phyloP scores from a whole-genome alignment of 1,140 invertebrate species.

The Tetramorium parvispinum region DNA sequence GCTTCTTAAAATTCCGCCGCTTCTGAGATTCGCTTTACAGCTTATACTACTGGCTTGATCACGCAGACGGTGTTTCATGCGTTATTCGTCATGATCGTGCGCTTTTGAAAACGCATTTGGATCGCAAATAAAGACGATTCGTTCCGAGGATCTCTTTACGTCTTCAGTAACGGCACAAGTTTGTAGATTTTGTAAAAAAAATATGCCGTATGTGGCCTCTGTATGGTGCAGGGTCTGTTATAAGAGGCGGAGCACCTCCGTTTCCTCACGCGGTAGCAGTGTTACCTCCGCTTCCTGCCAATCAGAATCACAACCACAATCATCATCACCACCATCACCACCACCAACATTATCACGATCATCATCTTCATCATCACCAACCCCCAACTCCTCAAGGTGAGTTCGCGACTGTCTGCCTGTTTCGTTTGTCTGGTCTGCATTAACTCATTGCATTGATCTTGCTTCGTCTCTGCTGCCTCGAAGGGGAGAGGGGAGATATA shows the following conservation, averaged over 20 bases:
- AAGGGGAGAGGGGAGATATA: not conserved
- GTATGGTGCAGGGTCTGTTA: constrained; percentile 83
- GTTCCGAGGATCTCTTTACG: not conserved
- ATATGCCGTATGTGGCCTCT: constrained; percentile 79
- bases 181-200: constrained; percentile 63
- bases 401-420: constrained; percentile 73
- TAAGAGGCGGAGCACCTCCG: constrained; percentile 84
- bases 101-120: not conserved
- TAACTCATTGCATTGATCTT: constrained; percentile 19
- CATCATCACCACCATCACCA: constrained; percentile 78
- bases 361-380: constrained; percentile 82
- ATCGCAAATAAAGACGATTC: not conserved
- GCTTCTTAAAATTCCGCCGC: constrained; percentile 19
- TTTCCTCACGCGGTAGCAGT: constrained; percentile 89
- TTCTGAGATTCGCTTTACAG: constrained; percentile 48
- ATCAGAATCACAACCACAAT: constrained; percentile 82
- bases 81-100: constrained; percentile 8
- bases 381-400: constrained; percentile 87
- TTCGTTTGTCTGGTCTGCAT: constrained; percentile 13
- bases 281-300: constrained; percentile 87
- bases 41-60: constrained; percentile 33
- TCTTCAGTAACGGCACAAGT: constrained; percentile 17
- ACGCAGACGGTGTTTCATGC: constrained; percentile 22
- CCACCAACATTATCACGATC: constrained; percentile 80
- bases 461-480: not conserved